Conservation (phyloP, 2,888 invertebrate species). For the Aphelenchoides bicaudatus region DNA sequence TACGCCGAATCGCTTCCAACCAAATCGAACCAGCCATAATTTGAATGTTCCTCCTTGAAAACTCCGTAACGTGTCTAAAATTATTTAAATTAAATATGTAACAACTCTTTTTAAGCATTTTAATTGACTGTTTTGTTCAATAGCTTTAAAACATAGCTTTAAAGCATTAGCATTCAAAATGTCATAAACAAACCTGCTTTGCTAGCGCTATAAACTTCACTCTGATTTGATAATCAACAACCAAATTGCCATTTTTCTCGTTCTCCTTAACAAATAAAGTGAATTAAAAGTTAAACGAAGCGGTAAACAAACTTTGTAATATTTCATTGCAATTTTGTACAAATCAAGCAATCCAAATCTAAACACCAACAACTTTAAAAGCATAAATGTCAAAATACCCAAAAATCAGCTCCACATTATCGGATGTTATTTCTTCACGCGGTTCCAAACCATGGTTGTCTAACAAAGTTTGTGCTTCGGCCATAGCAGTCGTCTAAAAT, state of each 20-base stretch:
- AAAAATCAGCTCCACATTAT: conserved; percentile 41
- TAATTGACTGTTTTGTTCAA: too few relatives aligned
- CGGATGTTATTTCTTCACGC: conserved; percentile 26
- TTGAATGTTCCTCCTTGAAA: conserved; percentile 25
- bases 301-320: conserved; percentile 79
- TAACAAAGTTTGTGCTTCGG: background rate
- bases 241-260: conserved; percentile 43
- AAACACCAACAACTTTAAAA: too few relatives aligned
- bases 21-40: conserved; percentile 53
- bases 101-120: too few relatives aligned
- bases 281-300: conserved; percentile 17
- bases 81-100: too few relatives aligned
- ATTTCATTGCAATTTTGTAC: conserved; percentile 81
- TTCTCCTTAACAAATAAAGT: conserved; percentile 38
- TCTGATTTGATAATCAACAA: conserved; percentile 49
- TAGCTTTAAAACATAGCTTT: too few relatives aligned
- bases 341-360: conserved; percentile 71
- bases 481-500: conserved; percentile 7
- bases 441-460: background rate
- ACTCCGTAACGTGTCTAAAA: too few relatives aligned
- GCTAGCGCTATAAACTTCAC: conserved; percentile 49
- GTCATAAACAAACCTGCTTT: conserved; percentile 47
- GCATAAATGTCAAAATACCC: too few relatives aligned
- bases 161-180: too few relatives aligned
- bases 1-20: conserved; percentile 55